These are phyloP conservation scores for Diabrotica virgifera DNA, from an alignment of 1,140 invertebrate species.

Conservation along the genomic window DNA sequence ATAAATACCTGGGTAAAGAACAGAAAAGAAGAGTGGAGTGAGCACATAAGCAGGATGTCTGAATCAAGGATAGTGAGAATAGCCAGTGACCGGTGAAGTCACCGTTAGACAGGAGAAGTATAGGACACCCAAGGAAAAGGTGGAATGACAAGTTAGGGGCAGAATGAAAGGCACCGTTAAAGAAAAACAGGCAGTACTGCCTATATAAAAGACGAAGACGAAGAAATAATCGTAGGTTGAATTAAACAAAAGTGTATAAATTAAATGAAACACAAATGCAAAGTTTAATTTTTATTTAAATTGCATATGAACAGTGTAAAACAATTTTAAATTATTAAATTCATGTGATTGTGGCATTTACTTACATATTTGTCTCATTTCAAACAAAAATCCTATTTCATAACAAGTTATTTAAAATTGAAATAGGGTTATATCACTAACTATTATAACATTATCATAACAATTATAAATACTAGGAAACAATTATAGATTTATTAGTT, in stretches of 20 bases:
- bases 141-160: too few relatives aligned
- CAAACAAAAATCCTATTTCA: background rate
- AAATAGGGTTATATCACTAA: conserved; percentile 1
- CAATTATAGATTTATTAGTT: background rate
- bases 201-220: too few relatives aligned
- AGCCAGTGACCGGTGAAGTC: too few relatives aligned
- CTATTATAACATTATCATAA: background rate
- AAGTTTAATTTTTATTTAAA: conserved; percentile 39
- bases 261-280: background rate
- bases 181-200: too few relatives aligned
- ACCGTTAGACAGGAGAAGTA: too few relatives aligned
- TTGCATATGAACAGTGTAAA: conserved; percentile 44
- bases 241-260: background rate
- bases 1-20: too few relatives aligned
- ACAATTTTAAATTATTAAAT: conserved; percentile 38
- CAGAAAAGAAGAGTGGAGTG: too few relatives aligned
- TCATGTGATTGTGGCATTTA: conserved; percentile 39
- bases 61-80: too few relatives aligned
- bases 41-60: too few relatives aligned
- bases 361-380: conserved; percentile 22
- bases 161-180: too few relatives aligned
- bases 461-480: background rate
- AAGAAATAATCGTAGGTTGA: too few relatives aligned
- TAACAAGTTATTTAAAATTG: background rate
- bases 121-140: too few relatives aligned